Evolutionary conservation across 2,888 invertebrate genomes (phyloP).

Genomic region (Nephrotoma flavescens): DNA sequence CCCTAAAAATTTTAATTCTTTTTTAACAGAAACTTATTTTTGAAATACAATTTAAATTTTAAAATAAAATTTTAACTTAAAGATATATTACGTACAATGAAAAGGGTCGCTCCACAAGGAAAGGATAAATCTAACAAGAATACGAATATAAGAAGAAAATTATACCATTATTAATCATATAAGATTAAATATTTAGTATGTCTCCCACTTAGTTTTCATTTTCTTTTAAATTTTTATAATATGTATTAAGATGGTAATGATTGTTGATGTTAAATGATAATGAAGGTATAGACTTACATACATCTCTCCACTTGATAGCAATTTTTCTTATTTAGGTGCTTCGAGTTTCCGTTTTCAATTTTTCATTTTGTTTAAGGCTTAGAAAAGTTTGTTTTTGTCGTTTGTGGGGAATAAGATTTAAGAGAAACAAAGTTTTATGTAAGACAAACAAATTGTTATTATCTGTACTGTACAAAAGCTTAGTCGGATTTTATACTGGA

Average conservation of each 20-base stretch:
- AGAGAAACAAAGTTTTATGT: neutral
- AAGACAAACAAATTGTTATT: neutral
- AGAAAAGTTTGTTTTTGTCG: neutral
- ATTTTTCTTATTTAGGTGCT: neutral
- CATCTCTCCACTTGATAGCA: neutral
- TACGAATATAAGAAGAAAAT: neutral
- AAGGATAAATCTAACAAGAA: neutral
- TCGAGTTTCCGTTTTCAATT: neutral
- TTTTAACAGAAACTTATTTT: neutral
- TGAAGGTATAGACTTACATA: neutral
- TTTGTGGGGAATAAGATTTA: neutral
- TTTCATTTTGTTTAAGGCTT: neutral
- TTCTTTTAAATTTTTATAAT: neutral
- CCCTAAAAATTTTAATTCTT: neutral
- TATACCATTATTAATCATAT: neutral
- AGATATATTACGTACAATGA: neutral
- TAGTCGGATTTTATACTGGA: neutral
- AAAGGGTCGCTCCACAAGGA: neutral
- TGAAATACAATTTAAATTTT: neutral
- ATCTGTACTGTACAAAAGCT: neutral
- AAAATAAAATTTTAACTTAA: neutral
- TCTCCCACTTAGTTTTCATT: neutral
- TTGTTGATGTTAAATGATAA: neutral
- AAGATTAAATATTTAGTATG: neutral
- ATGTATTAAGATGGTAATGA: neutral